Base-by-base conservation (phyloP, 2,797 vertebrate species). In the Intellagama lesueurii region DNA sequence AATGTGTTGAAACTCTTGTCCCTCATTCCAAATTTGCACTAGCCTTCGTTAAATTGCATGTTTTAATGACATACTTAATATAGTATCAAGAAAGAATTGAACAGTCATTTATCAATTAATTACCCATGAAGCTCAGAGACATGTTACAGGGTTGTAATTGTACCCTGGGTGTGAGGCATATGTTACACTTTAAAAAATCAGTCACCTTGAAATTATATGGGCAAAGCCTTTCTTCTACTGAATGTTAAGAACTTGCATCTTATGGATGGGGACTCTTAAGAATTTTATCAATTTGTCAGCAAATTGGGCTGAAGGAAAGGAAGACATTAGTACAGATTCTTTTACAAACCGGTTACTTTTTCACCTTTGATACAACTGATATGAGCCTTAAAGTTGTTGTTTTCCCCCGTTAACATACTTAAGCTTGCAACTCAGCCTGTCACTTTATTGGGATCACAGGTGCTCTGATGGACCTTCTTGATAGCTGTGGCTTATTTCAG, bases 121-220 rank as follows among this genome's bases (percentile, higher is more conserved):
- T 97, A 94, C 91, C 96, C 96, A 96, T 97, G 95, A 96, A 97
- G 97, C 96, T 92, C 94, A 94, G 95, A 90, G 90, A 90, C 91
- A 95, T 60, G 49, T 96, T 96, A 95, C 94, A 91, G 92, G 84
- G 93, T 93, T 85, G 82, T 93, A 92, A 97, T 96, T 49, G 19
- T 93, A 97, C 95, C 94, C 96, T 86, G 92, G 94, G 93, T 91
- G 93, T 96, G 94, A 94, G 93, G 94, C 96, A 97, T 97, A 97
- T 97, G 96, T 93, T 96, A 93, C 93, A 96, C 96, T 9, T 80
- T 60, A 95, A 96, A 94, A 95, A 96, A 85, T 93, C 94, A 97
- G 94, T 97, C 96, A 97, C 97, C 97, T 97, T 97, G 97, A 97
- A 96, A 96, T 95, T 96, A 94, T 92, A 89, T 89, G 93, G 92